phyloP scores from a whole-genome alignment of 2,113 vertebrate genomes.

The Salvelinus namaycush region DNA sequence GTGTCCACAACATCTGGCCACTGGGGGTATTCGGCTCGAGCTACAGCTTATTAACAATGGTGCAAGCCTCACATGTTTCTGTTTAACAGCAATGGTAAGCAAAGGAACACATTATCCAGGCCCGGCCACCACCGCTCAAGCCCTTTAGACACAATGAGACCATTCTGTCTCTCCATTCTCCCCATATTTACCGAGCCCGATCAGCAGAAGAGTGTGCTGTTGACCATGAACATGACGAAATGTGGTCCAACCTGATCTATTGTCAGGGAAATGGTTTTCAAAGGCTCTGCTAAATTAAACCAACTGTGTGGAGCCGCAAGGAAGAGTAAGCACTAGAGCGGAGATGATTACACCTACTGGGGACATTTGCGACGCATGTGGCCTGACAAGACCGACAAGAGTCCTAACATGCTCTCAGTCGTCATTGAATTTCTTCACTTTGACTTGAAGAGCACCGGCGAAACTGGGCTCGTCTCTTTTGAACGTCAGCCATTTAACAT shows the following conservation, averaged over 20 bases:
- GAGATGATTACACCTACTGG: not conserved
- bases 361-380: not conserved
- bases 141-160: constrained; percentile 73
- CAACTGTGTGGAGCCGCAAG: constrained; percentile 40
- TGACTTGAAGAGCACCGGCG: no score
- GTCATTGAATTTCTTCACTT: no score
- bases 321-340: constrained; percentile 9
- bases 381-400: not conserved
- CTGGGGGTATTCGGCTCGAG: constrained; percentile 45
- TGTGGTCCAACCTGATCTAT: constrained; percentile 68
- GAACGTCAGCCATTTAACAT: no score
- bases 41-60: constrained; percentile 77
- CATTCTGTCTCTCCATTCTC: constrained; percentile 50
- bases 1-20: constrained; percentile 78
- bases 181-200: constrained; percentile 41
- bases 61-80: constrained; percentile 76
- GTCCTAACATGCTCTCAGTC: not conserved
- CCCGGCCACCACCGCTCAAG: constrained; percentile 65
- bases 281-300: constrained; percentile 46
- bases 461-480: no score
- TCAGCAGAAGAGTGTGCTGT: constrained; percentile 67
- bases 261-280: constrained; percentile 53
- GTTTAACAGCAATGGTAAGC: constrained; percentile 61
- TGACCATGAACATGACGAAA: constrained; percentile 57
- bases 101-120: constrained; percentile 74